These are phyloP conservation scores for Malacosoma neustria DNA, from an alignment of 2,888 invertebrate genomes.

Conservation along the genomic window DNA sequence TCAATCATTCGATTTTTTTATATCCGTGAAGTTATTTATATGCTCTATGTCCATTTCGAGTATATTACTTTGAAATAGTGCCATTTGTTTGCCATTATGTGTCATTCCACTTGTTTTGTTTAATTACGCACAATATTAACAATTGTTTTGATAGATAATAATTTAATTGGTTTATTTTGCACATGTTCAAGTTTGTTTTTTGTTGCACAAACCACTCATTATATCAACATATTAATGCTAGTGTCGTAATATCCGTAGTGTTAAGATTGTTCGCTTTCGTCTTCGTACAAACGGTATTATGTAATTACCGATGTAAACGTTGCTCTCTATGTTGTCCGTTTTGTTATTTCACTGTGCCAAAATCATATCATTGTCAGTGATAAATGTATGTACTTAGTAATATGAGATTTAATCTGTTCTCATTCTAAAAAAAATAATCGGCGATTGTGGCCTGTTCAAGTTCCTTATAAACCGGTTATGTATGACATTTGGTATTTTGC, in stretches of 20 bases:
- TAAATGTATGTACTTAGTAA: conserved; percentile 30
- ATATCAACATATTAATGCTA: conserved; percentile 2
- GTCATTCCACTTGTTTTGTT: not conserved
- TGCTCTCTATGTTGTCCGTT: conserved; percentile 34
- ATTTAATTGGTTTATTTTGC: not conserved
- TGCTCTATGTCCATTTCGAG: too few relatives aligned
- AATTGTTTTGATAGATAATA: not conserved
- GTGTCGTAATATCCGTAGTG: not conserved
- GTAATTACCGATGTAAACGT: conserved; percentile 2
- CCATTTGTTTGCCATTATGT: not conserved
- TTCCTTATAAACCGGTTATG: not conserved
- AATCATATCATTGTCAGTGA: conserved; percentile 67
- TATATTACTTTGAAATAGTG: not conserved
- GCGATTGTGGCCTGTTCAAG: not conserved
- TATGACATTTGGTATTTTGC: not conserved
- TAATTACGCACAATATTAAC: not conserved
- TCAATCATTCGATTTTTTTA: too few relatives aligned
- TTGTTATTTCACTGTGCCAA: conserved; percentile 48
- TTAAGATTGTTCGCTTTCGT: not conserved
- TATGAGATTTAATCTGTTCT: conserved; percentile 29
- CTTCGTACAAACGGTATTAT: not conserved
- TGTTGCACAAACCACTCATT: not conserved
- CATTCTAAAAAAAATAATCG: conserved; percentile 11
- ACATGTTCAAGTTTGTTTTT: not conserved
- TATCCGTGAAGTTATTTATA: too few relatives aligned